Evolutionary conservation across 2,888 invertebrate genomes (phyloP).

Genomic region (Liposcelis brunnea): DNA sequence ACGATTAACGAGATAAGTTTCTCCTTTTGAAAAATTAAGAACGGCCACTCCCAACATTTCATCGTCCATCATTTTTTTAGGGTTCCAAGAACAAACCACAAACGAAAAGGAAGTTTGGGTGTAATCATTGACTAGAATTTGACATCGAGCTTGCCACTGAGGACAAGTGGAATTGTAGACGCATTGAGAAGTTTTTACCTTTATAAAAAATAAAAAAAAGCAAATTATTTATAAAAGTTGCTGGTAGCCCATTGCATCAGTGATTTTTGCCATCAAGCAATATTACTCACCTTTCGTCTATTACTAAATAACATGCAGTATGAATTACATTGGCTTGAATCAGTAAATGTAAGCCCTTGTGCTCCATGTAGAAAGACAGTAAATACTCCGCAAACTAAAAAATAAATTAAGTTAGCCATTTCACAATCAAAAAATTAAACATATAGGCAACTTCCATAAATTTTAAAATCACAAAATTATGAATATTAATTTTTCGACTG

Average conservation of each 20-base stretch:
- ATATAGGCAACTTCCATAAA: no score
- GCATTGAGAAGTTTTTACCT: slow-evolving; percentile 35
- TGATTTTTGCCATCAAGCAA: no score
- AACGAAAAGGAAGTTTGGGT: slow-evolving; percentile 32
- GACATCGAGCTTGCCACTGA: slow-evolving; percentile 31
- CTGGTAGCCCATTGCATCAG: no score
- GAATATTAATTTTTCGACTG: no score
- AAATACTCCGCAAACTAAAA: slow-evolving; percentile 28
- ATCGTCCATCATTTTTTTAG: slow-evolving; percentile 29
- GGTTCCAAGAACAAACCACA: slow-evolving; percentile 34
- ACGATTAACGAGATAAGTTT: slow-evolving; percentile 22
- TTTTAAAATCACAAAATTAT: neutral
- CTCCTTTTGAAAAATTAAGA: slow-evolving; percentile 26
- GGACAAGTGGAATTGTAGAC: slow-evolving; percentile 29
- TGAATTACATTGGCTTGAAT: slow-evolving; percentile 30
- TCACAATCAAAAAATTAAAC: neutral
- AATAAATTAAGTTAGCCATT: neutral
- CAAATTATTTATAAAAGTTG: neutral
- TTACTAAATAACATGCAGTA: slow-evolving; percentile 36
- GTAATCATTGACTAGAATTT: slow-evolving; percentile 33
- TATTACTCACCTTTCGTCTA: slow-evolving; percentile 32
- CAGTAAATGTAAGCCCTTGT: slow-evolving; percentile 27
- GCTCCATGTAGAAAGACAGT: slow-evolving; percentile 34
- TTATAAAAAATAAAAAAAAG: neutral
- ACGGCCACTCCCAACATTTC: slow-evolving; percentile 33